Base-by-base conservation (phyloP, 2,797 vertebrate genomes). In the Alca torda region DNA sequence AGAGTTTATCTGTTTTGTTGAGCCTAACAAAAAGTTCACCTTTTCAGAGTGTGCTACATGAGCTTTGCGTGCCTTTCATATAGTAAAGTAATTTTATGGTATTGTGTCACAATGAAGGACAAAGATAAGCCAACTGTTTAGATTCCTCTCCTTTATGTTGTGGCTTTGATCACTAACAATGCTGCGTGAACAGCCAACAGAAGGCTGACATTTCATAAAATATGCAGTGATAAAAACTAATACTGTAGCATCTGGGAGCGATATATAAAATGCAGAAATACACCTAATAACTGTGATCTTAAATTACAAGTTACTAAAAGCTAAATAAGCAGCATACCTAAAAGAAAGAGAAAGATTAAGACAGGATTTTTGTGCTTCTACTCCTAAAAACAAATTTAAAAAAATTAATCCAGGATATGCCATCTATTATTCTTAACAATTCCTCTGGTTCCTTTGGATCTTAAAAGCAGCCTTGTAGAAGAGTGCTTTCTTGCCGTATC, bases 171-270 rank as follows among this genome's bases (percentile, higher is more conserved):
- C 98, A 98, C 98, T 98, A 98, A 98, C 98, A 98, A 98, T 98
- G 98, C 98, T 98, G 97, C 28, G 39, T 96, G 98, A 98, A 98
- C 98, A 98, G 98, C 98, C 98, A 98, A 98, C 98, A 98, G 98
- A 98, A 98, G 98, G 98, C 98, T 98, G 98, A 98, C 98, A 98
- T 98, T 98, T 98, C 98, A 98, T 98, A 98, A 98, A 98, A 98
- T 98, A 98, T 98, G 98, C 98, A 98, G 98, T 98, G 98, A 98
- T 98, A 98, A 98, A 98, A 98, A 98, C 98, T 98, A 98, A 98
- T 98, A 98, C 98, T 98, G 98, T 98, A 98, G 98, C 98, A 98
- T 98, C 98, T 98, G 98, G 98, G 98, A 98, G 97, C 33, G 95
- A 98, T 98, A 98, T 98, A 98, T 98, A 98, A 98, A 98, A 98